phyloP scores from a whole-genome alignment of 2,888 invertebrate genomes.

The Oligia fasciuncula region DNA sequence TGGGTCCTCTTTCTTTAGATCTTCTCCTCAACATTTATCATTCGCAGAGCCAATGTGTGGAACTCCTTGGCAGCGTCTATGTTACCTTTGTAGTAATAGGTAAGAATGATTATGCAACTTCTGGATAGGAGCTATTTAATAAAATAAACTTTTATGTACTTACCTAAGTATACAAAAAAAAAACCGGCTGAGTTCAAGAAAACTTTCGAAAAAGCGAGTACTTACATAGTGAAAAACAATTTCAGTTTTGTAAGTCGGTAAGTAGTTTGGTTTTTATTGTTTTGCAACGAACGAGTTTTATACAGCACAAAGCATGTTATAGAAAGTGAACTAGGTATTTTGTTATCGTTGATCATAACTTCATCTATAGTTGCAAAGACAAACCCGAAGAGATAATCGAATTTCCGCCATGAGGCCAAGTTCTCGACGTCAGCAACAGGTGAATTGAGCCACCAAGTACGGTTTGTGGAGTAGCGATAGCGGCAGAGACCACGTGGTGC shows the following conservation, averaged over 20 bases:
- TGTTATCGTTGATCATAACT: neutral
- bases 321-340: neutral
- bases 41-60: neutral
- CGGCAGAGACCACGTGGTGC: neutral
- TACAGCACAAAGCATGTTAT: neutral
- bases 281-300: neutral
- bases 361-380: neutral
- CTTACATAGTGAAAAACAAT: neutral
- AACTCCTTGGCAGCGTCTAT: neutral
- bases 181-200: neutral
- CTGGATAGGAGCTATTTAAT: neutral
- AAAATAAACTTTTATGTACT: neutral
- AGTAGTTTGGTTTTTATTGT: neutral
- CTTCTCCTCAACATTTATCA: neutral
- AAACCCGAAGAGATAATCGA: neutral
- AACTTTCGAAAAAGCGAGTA: neutral
- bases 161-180: neutral
- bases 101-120: neutral
- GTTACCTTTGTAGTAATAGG: neutral
- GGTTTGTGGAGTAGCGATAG: neutral
- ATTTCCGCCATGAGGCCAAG: neutral
- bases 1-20: slow-evolving; percentile 11
- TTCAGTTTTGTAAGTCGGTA: neutral
- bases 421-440: neutral
- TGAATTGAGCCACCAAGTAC: neutral